phyloP scores from a whole-genome alignment of 2,797 vertebrate species.

The Ceyx erithaca region DNA sequence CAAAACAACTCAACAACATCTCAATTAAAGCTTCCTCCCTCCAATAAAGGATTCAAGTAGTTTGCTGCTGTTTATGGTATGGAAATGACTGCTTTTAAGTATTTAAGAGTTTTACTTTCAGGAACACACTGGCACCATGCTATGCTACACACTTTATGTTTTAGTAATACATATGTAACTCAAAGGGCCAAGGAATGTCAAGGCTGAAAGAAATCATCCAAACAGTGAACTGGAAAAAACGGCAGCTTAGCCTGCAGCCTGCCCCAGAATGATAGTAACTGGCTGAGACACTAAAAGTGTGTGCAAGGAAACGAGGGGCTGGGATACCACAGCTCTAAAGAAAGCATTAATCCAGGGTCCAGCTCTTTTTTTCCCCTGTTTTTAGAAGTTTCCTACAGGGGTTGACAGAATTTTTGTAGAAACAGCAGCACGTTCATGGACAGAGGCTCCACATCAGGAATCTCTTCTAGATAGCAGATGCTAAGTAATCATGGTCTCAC shows the following conservation, averaged over 20 bases:
- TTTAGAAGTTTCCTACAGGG: constrained; percentile 61
- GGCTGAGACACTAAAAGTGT: constrained; percentile 72
- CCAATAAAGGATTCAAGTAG: constrained; percentile 2
- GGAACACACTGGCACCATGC: constrained; percentile 32
- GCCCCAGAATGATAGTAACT: constrained; percentile 67
- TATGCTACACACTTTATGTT: constrained; percentile 63
- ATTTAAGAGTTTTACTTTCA: constrained; percentile 72
- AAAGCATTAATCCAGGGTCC: constrained; percentile 60
- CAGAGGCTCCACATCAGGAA: constrained; percentile 23
- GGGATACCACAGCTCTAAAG: constrained; percentile 64
- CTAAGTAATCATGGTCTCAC: not conserved
- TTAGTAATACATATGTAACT: constrained; percentile 71
- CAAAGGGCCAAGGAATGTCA: constrained; percentile 68
- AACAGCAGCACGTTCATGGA: constrained; percentile 18
- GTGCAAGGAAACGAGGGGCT: constrained; percentile 49
- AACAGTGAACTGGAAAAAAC: constrained; percentile 71
- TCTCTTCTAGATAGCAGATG: constrained; percentile 15
- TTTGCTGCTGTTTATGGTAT: constrained; percentile 36
- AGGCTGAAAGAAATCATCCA: constrained; percentile 66
- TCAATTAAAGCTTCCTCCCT: constrained; percentile 9
- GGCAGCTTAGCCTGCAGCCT: constrained; percentile 69
- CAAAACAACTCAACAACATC: not conserved
- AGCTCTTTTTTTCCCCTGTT: constrained; percentile 60
- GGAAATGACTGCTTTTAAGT: constrained; percentile 53
- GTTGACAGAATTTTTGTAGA: constrained; percentile 56